Conservation (phyloP, 2,888 invertebrate genomes). For the Tipula confusa region DNA sequence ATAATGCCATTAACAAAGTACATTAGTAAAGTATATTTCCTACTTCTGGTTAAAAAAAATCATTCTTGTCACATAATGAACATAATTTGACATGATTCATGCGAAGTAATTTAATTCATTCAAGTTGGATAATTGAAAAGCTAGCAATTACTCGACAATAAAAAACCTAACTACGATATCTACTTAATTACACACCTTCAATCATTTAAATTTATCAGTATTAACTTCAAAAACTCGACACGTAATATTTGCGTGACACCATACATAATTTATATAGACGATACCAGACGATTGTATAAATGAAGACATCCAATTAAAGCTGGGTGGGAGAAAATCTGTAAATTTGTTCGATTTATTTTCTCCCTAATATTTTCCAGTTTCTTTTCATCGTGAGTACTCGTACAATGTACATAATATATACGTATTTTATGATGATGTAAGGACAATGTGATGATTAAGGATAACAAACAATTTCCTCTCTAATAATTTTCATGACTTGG, state of each 20-base stretch:
- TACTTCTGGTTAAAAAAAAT: too few species aligned
- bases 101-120: too few species aligned
- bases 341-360: neutral
- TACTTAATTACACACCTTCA: too few species aligned
- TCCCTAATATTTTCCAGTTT: neutral
- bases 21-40: too few species aligned
- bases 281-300: neutral
- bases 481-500: slow-evolving; percentile 25
- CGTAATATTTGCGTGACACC: neutral
- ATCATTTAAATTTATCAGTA: too few species aligned
- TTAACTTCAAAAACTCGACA: neutral
- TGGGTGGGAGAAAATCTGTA: neutral
- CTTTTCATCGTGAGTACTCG: neutral
- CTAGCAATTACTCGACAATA: too few species aligned
- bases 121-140: too few species aligned
- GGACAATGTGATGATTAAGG: slow-evolving; percentile 20
- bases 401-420: neutral
- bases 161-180: too few species aligned
- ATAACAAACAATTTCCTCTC: slow-evolving; percentile 25
- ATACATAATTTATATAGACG: neutral
- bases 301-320: neutral
- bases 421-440: neutral
- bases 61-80: too few species aligned
- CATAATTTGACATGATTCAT: too few species aligned
- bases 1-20: too few species aligned